Evolutionary conservation across 2,113 vertebrate species (phyloP).

Genomic region (Vireo altiloquus): DNA sequence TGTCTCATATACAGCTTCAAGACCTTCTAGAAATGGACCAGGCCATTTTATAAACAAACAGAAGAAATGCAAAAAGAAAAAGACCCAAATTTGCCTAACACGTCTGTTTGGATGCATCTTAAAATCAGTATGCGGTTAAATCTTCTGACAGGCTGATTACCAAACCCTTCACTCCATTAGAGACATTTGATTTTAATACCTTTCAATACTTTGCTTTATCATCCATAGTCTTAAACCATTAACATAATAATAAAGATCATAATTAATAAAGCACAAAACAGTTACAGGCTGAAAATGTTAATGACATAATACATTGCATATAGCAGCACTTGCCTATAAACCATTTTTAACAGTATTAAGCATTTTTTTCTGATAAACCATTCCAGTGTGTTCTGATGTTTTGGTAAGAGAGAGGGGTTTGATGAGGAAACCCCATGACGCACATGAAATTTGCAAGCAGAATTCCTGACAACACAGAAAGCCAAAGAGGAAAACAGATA

Average conservation of each 20-base stretch:
- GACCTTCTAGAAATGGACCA: background rate
- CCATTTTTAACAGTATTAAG: background rate
- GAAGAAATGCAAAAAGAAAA: background rate
- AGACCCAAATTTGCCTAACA: background rate
- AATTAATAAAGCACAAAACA: background rate
- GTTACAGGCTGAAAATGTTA: background rate
- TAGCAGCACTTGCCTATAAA: background rate
- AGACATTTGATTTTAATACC: background rate
- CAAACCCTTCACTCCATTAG: background rate
- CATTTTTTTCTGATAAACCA: background rate
- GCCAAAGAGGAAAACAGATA: background rate
- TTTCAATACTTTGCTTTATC: background rate
- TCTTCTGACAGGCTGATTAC: background rate
- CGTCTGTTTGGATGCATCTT: background rate
- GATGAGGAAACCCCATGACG: background rate
- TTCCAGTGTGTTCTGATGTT: background rate
- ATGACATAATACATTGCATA: background rate
- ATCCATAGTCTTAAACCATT: background rate
- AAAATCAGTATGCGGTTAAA: background rate
- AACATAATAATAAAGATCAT: background rate
- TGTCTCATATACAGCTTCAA: rapidly evolving
- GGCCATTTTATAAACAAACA: background rate
- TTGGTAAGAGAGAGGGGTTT: background rate
- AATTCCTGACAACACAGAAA: background rate
- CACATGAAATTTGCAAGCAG: background rate